A percentile compares a stretch with the other conserved stretches of the same genome.
Evolutionary conservation across 2,113 vertebrate species (phyloP).

Genomic region (Heptranchias perlo): DNA sequence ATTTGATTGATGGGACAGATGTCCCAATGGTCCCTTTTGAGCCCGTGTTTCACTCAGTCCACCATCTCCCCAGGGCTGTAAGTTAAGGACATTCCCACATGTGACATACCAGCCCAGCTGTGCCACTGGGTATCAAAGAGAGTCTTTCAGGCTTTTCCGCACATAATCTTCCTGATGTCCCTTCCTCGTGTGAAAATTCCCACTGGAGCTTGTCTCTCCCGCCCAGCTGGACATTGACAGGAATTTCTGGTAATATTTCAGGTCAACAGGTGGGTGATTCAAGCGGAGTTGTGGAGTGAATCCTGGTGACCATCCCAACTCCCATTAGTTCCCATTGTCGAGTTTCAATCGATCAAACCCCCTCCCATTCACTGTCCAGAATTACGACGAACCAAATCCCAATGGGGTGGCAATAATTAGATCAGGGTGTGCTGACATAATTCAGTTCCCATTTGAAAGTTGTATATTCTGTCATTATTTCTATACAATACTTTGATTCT

Average conservation of each 20-base stretch:
- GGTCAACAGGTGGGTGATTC: not conserved
- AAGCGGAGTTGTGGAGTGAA: not conserved
- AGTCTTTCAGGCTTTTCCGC: not conserved
- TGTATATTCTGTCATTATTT: not conserved
- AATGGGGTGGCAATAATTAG: not conserved
- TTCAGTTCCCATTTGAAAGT: not conserved
- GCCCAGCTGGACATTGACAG: not conserved
- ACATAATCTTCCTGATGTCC: rapidly evolving
- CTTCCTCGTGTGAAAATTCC: not conserved
- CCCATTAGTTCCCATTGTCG: not conserved
- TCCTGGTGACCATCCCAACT: not conserved
- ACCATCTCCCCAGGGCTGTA: not conserved
- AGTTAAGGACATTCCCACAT: not conserved
- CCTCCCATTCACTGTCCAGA: not conserved
- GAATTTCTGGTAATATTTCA: not conserved
- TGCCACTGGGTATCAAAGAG: not conserved
- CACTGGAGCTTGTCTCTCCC: not conserved
- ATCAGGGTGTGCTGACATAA: not conserved
- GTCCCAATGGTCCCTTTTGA: not conserved
- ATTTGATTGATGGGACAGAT: not conserved
- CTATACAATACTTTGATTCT: not conserved
- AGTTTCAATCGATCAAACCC: not conserved
- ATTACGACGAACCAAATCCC: not conserved
- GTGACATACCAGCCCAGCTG: not conserved
- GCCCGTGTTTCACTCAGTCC: not conserved